phyloP scores from a whole-genome alignment of 2,113 vertebrate species.

The Motacilla tschutschensis region DNA sequence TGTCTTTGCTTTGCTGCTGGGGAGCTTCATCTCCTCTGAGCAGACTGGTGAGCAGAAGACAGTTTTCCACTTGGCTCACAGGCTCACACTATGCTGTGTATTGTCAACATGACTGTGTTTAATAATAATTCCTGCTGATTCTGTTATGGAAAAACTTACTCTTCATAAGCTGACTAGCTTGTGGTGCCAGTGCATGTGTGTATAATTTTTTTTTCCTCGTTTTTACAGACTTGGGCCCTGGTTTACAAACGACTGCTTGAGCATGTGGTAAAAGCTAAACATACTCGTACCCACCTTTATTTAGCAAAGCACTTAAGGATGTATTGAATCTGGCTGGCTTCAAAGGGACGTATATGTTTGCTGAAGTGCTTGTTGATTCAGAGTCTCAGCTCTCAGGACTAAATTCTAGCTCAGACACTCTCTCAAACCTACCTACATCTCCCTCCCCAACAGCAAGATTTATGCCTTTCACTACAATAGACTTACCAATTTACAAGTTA shows the following conservation, averaged over 20 bases:
- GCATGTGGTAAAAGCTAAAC: conserved; percentile 22
- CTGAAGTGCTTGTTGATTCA: conserved; percentile 2
- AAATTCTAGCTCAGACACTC: not conserved
- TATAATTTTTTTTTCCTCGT: conserved; percentile 3
- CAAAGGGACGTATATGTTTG: not conserved
- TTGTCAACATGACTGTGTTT: conserved; percentile 55
- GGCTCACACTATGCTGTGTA: not conserved
- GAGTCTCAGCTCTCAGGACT: not conserved
- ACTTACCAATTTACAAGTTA: not conserved
- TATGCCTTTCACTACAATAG: not conserved
- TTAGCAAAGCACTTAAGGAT: conserved; percentile 7
- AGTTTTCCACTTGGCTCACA: conserved; percentile 41
- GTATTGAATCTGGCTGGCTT: conserved; percentile 2
- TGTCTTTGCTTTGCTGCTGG: not conserved
- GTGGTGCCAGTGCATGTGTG: conserved; percentile 30
- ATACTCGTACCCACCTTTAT: conserved; percentile 8
- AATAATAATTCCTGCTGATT: conserved; percentile 63
- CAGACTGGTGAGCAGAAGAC: conserved; percentile 2
- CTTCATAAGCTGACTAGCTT: conserved; percentile 20
- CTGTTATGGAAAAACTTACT: conserved; percentile 61
- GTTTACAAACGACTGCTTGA: not conserved
- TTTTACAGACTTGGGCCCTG: not conserved
- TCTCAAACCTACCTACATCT: not conserved
- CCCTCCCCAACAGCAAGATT: not conserved
- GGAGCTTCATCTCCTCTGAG: not conserved